Conservation (phyloP, 1,140 invertebrate genomes). For the Leguminivora glycinivorella region DNA sequence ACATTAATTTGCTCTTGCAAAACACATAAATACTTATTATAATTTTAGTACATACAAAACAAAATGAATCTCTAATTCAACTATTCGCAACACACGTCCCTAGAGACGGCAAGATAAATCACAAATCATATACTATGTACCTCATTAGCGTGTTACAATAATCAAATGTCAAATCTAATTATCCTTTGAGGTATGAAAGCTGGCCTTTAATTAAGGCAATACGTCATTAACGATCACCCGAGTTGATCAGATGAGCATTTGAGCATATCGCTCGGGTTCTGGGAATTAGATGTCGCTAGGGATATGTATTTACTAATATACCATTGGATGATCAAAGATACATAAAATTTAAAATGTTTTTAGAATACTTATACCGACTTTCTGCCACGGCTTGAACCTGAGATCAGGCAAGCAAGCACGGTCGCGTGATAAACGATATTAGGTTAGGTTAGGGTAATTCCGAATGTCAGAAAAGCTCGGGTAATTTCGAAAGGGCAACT, state of each 20-base stretch:
- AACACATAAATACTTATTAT: no score
- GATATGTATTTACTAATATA: neutral
- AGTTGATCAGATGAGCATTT: neutral
- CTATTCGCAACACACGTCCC: neutral
- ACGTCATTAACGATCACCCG: neutral
- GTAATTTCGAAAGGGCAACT: no score
- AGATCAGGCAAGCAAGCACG: no score
- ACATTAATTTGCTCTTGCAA: no score
- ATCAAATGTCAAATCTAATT: slow-evolving; percentile 20
- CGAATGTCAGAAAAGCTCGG: no score
- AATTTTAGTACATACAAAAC: no score
- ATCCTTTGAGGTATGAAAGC: slow-evolving; percentile 16
- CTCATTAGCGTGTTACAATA: slow-evolving; percentile 14
- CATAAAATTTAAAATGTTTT: no score
- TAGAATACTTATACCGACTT: no score
- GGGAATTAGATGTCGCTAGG: neutral
- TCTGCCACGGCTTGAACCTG: no score
- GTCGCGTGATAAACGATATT: no score
- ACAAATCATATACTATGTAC: neutral
- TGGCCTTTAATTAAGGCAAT: slow-evolving; percentile 20
- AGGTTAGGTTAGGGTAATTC: no score
- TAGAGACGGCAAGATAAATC: neutral
- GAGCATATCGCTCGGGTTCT: neutral
- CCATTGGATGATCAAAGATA: neutral
- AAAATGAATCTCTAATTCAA: neutral